Conservation (phyloP, 2,113 vertebrate species). For the Ailuropoda melanoleuca region DNA sequence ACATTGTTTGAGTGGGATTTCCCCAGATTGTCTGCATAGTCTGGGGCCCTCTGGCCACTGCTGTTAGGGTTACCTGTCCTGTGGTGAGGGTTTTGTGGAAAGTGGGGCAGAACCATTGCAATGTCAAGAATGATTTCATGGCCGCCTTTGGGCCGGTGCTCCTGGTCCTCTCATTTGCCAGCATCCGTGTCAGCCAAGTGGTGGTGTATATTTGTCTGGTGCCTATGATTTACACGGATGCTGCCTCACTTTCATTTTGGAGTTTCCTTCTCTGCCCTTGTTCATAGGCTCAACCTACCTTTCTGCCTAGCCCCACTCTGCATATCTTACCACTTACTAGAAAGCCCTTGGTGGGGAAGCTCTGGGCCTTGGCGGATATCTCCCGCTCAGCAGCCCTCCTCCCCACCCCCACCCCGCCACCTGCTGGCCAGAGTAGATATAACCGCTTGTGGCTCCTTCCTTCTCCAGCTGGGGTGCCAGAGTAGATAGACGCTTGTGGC, state of each 20-base stretch:
- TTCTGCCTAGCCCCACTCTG: neutral
- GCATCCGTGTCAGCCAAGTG: neutral
- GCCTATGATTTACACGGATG: neutral
- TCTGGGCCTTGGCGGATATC: neutral
- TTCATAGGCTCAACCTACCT: neutral
- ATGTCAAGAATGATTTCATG: conserved; percentile 24
- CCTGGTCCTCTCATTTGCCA: neutral
- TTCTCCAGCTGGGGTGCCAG: neutral
- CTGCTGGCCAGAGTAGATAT: conserved; percentile 59
- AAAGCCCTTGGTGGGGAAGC: neutral
- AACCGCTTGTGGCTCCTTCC: neutral
- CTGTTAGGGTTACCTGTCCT: neutral
- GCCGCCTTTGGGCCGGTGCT: neutral
- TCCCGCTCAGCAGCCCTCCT: neutral
- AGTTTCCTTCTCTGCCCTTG: neutral
- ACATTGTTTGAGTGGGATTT: neutral
- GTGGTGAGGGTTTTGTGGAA: conserved; percentile 1
- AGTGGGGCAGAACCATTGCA: neutral
- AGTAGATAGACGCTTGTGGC: neutral
- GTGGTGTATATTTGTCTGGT: neutral
- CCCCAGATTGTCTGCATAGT: neutral
- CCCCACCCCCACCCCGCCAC: conserved; percentile 52
- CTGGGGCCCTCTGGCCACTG: neutral
- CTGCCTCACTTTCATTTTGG: neutral
- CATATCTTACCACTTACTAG: neutral